Percentiles rank a stretch among this genome's conserved stretches.
phyloP scores from a whole-genome alignment of 1,140 invertebrate species.

The Condylostylus longicornis region DNA sequence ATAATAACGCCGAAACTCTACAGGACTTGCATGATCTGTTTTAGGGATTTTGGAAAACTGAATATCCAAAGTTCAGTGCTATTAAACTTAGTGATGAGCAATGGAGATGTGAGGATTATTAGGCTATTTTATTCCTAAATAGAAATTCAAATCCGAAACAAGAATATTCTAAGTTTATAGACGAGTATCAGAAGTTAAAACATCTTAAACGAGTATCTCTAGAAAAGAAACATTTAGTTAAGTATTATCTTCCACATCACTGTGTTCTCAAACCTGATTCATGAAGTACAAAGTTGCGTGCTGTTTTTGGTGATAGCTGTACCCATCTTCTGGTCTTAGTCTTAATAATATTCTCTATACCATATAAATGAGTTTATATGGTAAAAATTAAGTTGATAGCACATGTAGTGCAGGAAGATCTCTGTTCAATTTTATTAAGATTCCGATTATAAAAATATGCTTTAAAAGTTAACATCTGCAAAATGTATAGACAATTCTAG shows the following conservation, averaged over 20 bases:
- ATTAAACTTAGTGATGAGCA: conserved; percentile 5
- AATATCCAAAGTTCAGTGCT: conserved; percentile 4
- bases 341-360: conserved; percentile 9
- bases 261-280: no score
- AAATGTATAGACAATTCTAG: conserved; percentile 25
- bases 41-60: conserved; percentile 12
- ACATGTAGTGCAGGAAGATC: conserved; percentile 6
- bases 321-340: conserved; percentile 17
- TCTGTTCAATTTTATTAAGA: conserved; percentile 26
- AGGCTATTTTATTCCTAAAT: conserved; percentile 7
- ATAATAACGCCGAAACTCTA: no score
- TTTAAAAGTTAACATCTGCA: conserved; percentile 13
- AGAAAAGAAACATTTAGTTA: conserved; percentile 6
- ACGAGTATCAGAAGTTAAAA: conserved; percentile 21
- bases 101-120: conserved; percentile 5
- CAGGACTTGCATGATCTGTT: conserved; percentile 6
- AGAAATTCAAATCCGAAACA: conserved; percentile 8
- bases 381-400: no score
- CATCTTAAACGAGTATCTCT: conserved; percentile 23
- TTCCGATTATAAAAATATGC: conserved; percentile 22
- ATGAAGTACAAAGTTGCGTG: no score
- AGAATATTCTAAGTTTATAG: conserved; percentile 13
- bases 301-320: conserved; percentile 24
- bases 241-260: conserved; percentile 18
- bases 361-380: no score